A percentile compares a stretch with the other conserved stretches of the same genome.
phyloP scores from a whole-genome alignment of 2,888 invertebrate species.

The Agriopis marginaria region DNA sequence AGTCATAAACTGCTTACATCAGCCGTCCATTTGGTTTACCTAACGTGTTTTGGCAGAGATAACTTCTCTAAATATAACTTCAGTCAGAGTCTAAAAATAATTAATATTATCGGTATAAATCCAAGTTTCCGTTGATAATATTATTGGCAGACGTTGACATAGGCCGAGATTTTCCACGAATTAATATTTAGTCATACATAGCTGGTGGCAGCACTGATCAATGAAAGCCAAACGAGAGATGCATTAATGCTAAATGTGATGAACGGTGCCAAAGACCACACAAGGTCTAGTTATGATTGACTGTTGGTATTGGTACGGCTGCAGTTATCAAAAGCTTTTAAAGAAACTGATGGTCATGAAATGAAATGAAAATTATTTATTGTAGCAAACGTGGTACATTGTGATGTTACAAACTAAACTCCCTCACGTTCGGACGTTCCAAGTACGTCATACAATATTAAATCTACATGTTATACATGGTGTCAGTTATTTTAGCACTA shows the following conservation, averaged over 20 bases:
- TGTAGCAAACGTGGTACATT: no score
- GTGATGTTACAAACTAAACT: no score
- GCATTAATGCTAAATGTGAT: constrained; percentile 1
- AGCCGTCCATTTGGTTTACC: background rate
- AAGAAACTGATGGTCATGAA: background rate
- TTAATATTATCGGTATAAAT: constrained; percentile 21
- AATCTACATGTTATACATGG: no score
- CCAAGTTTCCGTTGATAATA: constrained; percentile 22
- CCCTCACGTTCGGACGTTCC: no score
- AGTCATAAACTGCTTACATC: background rate
- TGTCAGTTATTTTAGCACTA: no score
- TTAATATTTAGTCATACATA: background rate
- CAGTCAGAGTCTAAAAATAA: constrained; percentile 26
- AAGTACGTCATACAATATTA: no score
- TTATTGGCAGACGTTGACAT: constrained; percentile 31
- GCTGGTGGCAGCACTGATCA: background rate
- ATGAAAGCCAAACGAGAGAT: constrained; percentile 10
- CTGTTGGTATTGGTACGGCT: no score
- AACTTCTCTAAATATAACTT: constrained; percentile 13
- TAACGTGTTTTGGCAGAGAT: constrained; percentile 20
- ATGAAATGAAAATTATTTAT: no score
- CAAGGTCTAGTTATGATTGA: constrained; percentile 10
- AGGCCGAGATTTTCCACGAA: constrained; percentile 18
- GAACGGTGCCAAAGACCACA: constrained; percentile 10
- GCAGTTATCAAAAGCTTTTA: background rate